A percentile compares a stretch with the other conserved stretches of the same genome.
Evolutionary conservation across 35 echinoderm and acorn worm genomes (phyloP).

Genomic region (Amphiura filiformis): DNA sequence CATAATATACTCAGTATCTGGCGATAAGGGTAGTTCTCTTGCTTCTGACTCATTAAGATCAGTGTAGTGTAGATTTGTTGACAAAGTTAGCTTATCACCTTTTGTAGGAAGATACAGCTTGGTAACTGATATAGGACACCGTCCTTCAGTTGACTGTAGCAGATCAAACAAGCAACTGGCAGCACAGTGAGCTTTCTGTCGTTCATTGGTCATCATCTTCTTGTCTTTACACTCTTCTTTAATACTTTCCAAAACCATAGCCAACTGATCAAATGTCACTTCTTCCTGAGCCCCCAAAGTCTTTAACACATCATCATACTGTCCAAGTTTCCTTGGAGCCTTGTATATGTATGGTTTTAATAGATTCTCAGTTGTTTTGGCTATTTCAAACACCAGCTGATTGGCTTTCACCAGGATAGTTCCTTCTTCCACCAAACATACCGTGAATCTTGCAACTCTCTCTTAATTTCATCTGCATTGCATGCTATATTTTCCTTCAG

Average conservation of each 20-base stretch:
- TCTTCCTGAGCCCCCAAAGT: neutral
- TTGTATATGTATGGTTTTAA: constrained; percentile 24
- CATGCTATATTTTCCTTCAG: neutral
- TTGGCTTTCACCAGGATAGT: constrained; percentile 2
- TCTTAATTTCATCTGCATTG: neutral
- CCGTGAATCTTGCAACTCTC: neutral
- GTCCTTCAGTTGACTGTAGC: neutral
- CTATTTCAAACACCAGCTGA: constrained; percentile 23
- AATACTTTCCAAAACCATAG: neutral
- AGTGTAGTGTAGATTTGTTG: constrained; percentile 17
- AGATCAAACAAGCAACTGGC: neutral
- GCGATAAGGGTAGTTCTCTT: neutral
- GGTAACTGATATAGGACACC: neutral
- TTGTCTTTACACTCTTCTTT: neutral
- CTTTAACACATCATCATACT: neutral
- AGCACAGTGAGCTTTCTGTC: neutral
- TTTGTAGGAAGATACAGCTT: constrained; percentile 9
- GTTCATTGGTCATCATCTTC: neutral
- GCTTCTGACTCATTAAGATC: neutral
- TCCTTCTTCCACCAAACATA: constrained; percentile 17
- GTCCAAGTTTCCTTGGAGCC: neutral
- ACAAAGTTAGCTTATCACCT: neutral
- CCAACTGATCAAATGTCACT: constrained; percentile 16
- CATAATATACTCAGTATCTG: neutral
- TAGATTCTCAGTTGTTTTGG: neutral